Percentiles rank a stretch among this genome's conserved stretches.
Evolutionary conservation across 1,140 invertebrate genomes (phyloP).

Genomic region (Formica exsecta): DNA sequence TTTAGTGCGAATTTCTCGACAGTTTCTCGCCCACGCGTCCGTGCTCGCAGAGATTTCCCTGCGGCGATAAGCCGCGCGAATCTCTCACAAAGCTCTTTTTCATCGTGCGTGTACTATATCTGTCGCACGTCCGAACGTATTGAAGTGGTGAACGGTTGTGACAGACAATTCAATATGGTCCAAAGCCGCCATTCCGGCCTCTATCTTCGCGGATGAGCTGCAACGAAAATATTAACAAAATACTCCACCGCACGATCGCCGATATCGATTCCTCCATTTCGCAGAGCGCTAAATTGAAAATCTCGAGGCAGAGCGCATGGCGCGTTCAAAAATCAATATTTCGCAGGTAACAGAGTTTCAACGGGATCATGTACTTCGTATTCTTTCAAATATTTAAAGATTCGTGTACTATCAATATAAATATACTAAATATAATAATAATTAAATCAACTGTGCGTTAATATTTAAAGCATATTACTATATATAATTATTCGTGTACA

Average conservation of each 20-base stretch:
- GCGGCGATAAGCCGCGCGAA: constrained; percentile 59
- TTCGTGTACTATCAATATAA: neutral
- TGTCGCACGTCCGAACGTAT: constrained; percentile 59
- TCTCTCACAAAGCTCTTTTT: constrained; percentile 63
- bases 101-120: constrained; percentile 25
- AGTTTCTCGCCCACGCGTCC: constrained; percentile 15
- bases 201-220: constrained; percentile 59
- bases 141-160: constrained; percentile 68
- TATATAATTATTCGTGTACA: neutral
- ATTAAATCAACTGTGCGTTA: neutral
- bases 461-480: neutral
- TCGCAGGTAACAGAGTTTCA: constrained; percentile 40
- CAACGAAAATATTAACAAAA: constrained; percentile 66
- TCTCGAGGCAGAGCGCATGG: constrained; percentile 33
- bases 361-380: constrained; percentile 8
- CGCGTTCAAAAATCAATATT: constrained; percentile 56
- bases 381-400: constrained; percentile 56
- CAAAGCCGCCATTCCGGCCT: constrained; percentile 16
- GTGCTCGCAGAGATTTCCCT: constrained; percentile 23
- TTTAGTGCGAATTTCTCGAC: constrained; percentile 63
- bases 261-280: constrained; percentile 43
- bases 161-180: constrained; percentile 68
- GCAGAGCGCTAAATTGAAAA: constrained; percentile 50
- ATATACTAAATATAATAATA: neutral
- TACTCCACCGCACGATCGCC: constrained; percentile 42